Percentiles rank a stretch among this genome's conserved stretches.
phyloP scores from a whole-genome alignment of 2,797 vertebrate species.

The Trachops cirrhosus region DNA sequence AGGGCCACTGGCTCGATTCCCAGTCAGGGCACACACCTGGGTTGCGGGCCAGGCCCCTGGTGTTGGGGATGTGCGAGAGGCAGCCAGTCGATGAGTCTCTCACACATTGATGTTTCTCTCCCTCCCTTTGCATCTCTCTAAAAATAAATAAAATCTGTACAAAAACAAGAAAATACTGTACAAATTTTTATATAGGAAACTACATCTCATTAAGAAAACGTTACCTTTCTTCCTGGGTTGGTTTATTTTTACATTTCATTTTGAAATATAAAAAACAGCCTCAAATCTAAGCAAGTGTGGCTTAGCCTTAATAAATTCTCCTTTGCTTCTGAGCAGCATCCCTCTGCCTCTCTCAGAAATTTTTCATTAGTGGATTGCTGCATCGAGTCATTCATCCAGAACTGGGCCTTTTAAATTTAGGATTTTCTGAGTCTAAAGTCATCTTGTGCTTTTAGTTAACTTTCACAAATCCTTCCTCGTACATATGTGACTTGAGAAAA shows the following conservation, averaged over 20 bases:
- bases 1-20: neutral
- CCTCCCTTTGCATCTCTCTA: neutral
- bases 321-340: neutral
- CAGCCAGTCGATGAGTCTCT: too few species aligned
- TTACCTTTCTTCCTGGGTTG: neutral
- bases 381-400: neutral
- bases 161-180: neutral
- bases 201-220: neutral
- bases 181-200: slow-evolving; percentile 7
- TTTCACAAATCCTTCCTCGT: neutral
- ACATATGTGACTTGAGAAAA: slow-evolving; percentile 34
- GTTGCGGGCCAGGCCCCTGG: neutral
- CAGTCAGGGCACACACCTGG: neutral
- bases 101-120: neutral
- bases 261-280: neutral
- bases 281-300: neutral
- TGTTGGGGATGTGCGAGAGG: too few species aligned
- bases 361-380: neutral
- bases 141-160: neutral
- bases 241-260: slow-evolving; percentile 20
- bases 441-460: neutral
- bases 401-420: neutral
- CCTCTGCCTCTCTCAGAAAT: neutral
- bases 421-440: neutral
- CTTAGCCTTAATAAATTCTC: neutral